Evolutionary conservation across 2,797 vertebrate species (phyloP), one percentile per base, ranked within the genome.

Genomic region (Fundulus diaphanus): DNA sequence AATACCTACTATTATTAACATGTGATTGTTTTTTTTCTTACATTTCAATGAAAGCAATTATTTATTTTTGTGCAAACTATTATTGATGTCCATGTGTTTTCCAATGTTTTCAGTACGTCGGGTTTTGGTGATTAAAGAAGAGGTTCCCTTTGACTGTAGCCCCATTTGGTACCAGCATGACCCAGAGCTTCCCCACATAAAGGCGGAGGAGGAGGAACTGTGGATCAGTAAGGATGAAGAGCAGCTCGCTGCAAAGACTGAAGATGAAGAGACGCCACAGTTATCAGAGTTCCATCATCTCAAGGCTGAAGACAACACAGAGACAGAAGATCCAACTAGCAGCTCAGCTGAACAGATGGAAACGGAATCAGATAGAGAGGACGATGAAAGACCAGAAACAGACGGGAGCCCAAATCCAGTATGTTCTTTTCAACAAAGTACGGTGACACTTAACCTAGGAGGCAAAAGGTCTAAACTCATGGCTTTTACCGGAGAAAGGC

Each of bases 401-500:
- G 54, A 57, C 1, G 27, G 54, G 29, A 57, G 18, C 27, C 16
- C 54, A 29, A 57, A 15, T 57, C 54, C 54, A 29, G 11, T 3
- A 57, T 57, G 27, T 29, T 57, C 15, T 57, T 31, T 31, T 57
- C 54, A 5, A 35, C 57, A 33, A 61, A 35, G 7, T 33, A 13
- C 33, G 57, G 57, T 61, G 57, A 35, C 31, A 1, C 29, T 35
- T 20, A 7, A 35, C 7, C 29, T 20, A 16, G 35, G 24, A 61
- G 35, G 31, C 18, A 35, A 35, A 29, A 6, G 12, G 6, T 2
- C 12, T 56, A 56, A 13, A 16, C 29, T 18, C 6, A 29, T 31
- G 13, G 54, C 27, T 31, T 57, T 59, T 56, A 70, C 68, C 1
- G 59, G 68, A 71, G 68, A 65, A 35, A 66, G 65, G 3, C 61